These are phyloP conservation scores for Enhydra lutris DNA, from an alignment of 2,113 vertebrate species.

Conservation along the genomic window DNA sequence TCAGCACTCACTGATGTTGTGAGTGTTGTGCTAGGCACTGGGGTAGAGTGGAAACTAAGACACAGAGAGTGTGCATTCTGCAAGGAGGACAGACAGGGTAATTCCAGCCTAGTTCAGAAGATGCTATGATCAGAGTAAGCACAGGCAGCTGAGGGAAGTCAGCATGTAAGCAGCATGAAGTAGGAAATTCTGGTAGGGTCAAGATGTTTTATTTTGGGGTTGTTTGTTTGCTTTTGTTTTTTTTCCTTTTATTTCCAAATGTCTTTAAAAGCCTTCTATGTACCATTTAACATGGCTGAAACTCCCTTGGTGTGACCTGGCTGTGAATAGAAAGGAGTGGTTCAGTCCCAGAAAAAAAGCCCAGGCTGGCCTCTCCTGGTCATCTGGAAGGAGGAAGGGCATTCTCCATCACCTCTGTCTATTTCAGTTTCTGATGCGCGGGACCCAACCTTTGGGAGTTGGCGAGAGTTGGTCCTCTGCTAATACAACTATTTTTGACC, in stretches of 20 bases:
- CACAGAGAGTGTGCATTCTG: not conserved
- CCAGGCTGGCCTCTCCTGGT: not conserved
- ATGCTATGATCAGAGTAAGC: not conserved
- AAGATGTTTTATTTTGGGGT: not conserved
- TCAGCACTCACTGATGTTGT: not conserved
- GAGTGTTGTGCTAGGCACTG: not conserved
- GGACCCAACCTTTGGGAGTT: not conserved
- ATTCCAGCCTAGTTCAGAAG: not conserved
- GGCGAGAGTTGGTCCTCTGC: not conserved
- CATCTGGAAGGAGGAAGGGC: not conserved
- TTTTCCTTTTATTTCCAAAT: not conserved
- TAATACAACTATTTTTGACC: not conserved
- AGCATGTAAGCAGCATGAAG: not conserved
- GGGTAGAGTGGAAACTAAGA: not conserved
- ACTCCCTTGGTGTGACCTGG: not conserved
- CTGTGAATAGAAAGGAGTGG: not conserved
- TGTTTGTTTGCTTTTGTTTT: not conserved
- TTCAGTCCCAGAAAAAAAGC: not conserved
- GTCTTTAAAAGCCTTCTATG: not conserved
- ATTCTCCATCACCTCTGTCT: not conserved
- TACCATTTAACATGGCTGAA: not conserved
- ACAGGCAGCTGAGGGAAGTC: not conserved
- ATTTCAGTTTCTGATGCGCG: not conserved
- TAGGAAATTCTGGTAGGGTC: not conserved
- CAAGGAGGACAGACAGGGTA: not conserved